These are phyloP conservation scores for Rostratula benghalensis DNA, from an alignment of 2,113 vertebrate genomes.

Conservation along the genomic window DNA sequence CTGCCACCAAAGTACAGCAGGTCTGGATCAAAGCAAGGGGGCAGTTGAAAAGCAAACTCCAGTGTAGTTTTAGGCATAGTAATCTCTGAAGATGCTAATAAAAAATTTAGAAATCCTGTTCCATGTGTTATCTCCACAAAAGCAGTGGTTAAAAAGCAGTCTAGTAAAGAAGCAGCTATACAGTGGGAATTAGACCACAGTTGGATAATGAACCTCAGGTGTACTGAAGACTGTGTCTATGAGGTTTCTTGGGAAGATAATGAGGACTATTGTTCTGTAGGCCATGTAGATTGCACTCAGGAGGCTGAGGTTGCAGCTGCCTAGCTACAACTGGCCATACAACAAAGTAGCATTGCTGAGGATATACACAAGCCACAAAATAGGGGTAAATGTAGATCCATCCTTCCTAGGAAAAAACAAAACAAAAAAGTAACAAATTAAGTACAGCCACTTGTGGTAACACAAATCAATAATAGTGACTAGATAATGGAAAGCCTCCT, in stretches of 20 bases:
- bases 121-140: not conserved
- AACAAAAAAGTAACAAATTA: not conserved
- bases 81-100: not conserved
- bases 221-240: not conserved
- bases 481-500: not conserved
- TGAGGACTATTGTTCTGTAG: not conserved
- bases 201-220: not conserved
- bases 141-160: not conserved
- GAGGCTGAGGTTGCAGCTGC: not conserved
- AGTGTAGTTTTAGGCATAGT: not conserved
- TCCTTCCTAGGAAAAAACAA: not conserved
- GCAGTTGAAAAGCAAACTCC: not conserved
- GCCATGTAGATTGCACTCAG: not conserved
- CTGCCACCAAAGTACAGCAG: not conserved
- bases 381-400: not conserved
- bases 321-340: not conserved
- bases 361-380: not conserved
- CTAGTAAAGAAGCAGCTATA: not conserved
- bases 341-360: not conserved
- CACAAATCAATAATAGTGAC: not conserved
- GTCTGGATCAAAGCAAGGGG: not conserved
- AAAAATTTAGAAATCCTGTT: not conserved
- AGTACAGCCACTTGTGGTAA: not conserved
- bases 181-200: not conserved
- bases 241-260: not conserved